Conservation (phyloP, 2,888 invertebrate species). For the Ormia ochracea region DNA sequence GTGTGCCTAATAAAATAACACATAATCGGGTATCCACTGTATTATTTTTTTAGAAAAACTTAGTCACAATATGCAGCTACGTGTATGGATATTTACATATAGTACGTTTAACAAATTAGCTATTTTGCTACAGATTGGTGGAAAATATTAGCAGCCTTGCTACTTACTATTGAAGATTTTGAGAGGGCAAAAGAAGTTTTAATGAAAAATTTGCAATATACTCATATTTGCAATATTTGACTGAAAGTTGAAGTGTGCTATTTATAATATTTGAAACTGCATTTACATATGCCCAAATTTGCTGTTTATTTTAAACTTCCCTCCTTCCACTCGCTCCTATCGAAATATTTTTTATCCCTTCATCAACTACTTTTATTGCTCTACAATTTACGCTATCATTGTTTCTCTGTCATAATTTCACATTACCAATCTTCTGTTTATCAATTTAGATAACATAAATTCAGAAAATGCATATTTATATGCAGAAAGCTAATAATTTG, state of each 20-base stretch:
- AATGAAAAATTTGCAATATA: too few relatives aligned
- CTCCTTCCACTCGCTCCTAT: background rate
- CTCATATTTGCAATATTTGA: too few relatives aligned
- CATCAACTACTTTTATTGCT: conserved; percentile 43
- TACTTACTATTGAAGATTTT: background rate
- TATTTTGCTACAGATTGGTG: background rate
- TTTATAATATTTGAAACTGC: too few relatives aligned
- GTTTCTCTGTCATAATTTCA: conserved; percentile 36
- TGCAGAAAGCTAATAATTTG: background rate
- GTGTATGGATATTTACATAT: too few relatives aligned
- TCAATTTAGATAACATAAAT: conserved; percentile 24
- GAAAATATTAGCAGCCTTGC: background rate
- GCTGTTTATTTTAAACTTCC: background rate
- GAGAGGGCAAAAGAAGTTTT: too few relatives aligned
- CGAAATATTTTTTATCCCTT: conserved; percentile 52
- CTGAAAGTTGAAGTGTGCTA: too few relatives aligned
- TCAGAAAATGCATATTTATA: background rate
- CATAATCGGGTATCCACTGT: too few relatives aligned
- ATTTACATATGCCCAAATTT: too few relatives aligned
- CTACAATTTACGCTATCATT: conserved; percentile 14
- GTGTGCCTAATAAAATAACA: too few relatives aligned
- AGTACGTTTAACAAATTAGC: too few relatives aligned
- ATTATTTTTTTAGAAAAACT: too few relatives aligned
- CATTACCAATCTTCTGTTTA: conserved; percentile 50
- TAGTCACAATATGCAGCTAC: too few relatives aligned